A percentile compares a stretch with the other conserved stretches of the same genome.
Conservation (phyloP, 2,113 vertebrate species). For the Megalops atlanticus region DNA sequence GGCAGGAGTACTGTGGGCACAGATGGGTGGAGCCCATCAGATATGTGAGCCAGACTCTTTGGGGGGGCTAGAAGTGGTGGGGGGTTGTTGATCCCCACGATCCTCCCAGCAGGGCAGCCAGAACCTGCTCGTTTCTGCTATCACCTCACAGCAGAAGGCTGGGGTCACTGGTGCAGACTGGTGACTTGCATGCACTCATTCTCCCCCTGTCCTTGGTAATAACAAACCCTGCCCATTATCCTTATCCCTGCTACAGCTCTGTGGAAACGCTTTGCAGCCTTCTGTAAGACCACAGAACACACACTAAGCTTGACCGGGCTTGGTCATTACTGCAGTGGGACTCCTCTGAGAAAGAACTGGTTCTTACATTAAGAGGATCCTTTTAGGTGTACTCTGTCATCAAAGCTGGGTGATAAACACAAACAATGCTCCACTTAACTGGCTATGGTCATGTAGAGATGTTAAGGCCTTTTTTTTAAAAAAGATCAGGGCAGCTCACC, state of each 20-base stretch:
- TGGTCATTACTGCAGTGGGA: not conserved
- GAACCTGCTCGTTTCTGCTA: not conserved
- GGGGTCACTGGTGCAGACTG: not conserved
- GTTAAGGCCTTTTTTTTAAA: not conserved
- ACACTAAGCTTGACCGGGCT: not conserved
- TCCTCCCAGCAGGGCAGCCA: conserved; percentile 6
- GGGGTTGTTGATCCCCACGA: not conserved
- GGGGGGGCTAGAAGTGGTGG: not conserved
- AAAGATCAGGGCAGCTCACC: too few relatives aligned
- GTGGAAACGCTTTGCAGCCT: not conserved
- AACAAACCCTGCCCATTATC: not conserved
- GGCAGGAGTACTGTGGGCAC: not conserved
- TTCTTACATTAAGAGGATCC: not conserved
- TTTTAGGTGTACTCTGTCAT: not conserved
- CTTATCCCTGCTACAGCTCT: not conserved
- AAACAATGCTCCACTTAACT: too few relatives aligned
- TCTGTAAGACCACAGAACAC: not conserved
- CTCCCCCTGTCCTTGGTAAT: not conserved
- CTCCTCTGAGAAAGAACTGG: too few relatives aligned
- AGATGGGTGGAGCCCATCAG: not conserved
- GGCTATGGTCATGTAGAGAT: not conserved
- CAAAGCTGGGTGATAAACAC: not conserved
- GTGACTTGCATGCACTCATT: not conserved
- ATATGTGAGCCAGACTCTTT: not conserved
- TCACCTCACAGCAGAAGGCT: not conserved